These are phyloP conservation scores for Leucophenga montana DNA, from an alignment of 2,888 invertebrate species.

Conservation along the genomic window DNA sequence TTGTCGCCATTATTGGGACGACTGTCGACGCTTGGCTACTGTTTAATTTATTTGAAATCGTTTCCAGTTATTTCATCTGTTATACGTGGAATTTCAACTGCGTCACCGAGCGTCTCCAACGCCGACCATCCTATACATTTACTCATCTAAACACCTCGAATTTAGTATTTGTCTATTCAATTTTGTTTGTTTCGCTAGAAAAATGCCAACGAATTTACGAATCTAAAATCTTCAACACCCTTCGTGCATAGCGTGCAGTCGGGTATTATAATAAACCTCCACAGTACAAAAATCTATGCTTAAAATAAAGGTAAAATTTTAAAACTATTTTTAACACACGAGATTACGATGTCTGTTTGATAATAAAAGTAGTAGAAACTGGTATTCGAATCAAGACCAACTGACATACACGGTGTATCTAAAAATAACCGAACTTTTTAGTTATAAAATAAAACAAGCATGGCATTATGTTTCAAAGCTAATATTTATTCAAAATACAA, in stretches of 20 bases:
- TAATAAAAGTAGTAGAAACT: too few species aligned
- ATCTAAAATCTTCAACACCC: not conserved
- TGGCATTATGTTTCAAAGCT: too few species aligned
- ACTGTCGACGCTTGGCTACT: slow-evolving; percentile 42
- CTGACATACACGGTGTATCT: too few species aligned
- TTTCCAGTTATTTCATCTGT: slow-evolving; percentile 60
- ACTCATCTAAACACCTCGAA: not conserved
- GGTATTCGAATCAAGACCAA: too few species aligned
- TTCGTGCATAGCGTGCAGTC: not conserved
- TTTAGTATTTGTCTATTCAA: slow-evolving; percentile 27
- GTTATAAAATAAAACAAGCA: too few species aligned
- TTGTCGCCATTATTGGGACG: not conserved
- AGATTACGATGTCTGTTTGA: too few species aligned
- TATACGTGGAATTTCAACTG: slow-evolving; percentile 65
- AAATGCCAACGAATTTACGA: slow-evolving; percentile 43
- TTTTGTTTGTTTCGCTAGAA: slow-evolving; percentile 47
- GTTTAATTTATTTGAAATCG: slow-evolving; percentile 54
- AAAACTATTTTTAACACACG: too few species aligned
- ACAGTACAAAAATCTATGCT: too few species aligned
- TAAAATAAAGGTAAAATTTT: too few species aligned
- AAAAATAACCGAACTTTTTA: too few species aligned
- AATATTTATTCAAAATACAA: too few species aligned
- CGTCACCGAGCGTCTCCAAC: slow-evolving; percentile 48
- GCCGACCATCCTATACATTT: not conserved
- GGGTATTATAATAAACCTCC: too few species aligned